Evolutionary conservation across 2,113 vertebrate species (phyloP).

Genomic region (Chaenogobius annularis): DNA sequence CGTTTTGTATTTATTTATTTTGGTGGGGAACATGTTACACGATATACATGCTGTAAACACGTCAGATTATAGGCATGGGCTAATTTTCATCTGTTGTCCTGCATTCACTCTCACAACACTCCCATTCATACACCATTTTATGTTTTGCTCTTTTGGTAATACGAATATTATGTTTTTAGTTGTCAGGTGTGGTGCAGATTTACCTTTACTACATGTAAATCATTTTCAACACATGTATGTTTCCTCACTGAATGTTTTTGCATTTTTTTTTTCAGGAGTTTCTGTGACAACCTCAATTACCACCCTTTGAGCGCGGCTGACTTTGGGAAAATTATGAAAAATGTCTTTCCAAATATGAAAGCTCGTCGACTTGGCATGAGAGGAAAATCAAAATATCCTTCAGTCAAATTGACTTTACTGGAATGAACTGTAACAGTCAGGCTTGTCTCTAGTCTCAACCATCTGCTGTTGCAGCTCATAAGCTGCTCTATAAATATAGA

Average conservation of each 20-base stretch:
- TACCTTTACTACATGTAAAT: background rate
- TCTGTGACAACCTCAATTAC: constrained; percentile 98
- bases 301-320: constrained; percentile 97
- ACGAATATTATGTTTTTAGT: background rate
- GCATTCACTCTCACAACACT: too few relatives aligned
- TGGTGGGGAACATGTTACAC: too few relatives aligned
- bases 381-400: constrained; percentile 99
- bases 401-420: constrained; percentile 74
- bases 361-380: constrained; percentile 97
- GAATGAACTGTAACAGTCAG: constrained; percentile 63
- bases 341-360: constrained; percentile 99
- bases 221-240: background rate
- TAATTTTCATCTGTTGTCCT: too few relatives aligned
- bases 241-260: background rate
- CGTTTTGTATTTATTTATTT: background rate
- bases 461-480: constrained; percentile 79
- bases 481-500: constrained; percentile 80
- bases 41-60: too few relatives aligned
- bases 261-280: constrained; percentile 56
- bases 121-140: too few relatives aligned
- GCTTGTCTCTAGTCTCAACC: constrained; percentile 71
- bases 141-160: background rate
- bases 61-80: too few relatives aligned
- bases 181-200: background rate
- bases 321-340: constrained; percentile 99